phyloP scores from a whole-genome alignment of 2,888 invertebrate species.

The Caenorhabditis japonica region DNA sequence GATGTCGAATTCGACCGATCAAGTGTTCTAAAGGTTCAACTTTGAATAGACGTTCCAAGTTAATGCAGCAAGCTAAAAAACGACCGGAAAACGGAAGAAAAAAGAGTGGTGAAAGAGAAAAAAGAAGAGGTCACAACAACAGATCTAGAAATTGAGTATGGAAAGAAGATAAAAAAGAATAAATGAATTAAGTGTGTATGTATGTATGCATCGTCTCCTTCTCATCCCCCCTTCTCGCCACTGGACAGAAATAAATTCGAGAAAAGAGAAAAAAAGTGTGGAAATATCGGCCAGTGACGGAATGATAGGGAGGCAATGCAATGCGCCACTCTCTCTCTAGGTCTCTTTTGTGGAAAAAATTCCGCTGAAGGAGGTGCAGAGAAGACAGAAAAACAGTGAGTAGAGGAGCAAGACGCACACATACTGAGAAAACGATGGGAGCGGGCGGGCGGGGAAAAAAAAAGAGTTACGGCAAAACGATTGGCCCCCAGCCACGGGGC shows the following conservation, averaged over 20 bases:
- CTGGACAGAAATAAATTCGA: neutral
- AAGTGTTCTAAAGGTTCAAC: too few species aligned
- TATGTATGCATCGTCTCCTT: conserved; percentile 14
- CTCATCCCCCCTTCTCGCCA: too few species aligned
- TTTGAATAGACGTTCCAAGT: too few species aligned
- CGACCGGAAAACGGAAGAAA: neutral
- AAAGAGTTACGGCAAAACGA: conserved; percentile 39
- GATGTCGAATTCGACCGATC: too few species aligned
- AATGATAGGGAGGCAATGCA: conserved; percentile 32
- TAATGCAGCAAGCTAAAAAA: too few species aligned
- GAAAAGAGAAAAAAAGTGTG: conserved; percentile 5
- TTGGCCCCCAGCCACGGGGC: conserved; percentile 22
- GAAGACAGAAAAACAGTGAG: conserved; percentile 7
- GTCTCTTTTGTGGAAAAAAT: conserved; percentile 24
- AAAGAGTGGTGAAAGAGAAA: neutral
- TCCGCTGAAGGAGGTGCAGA: neutral
- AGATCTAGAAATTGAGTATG: conserved; percentile 12
- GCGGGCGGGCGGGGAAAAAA: conserved; percentile 1
- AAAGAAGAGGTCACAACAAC: too few species aligned
- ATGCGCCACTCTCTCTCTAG: neutral
- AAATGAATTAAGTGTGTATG: conserved; percentile 35
- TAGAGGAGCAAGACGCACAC: conserved; percentile 15
- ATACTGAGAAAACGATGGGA: conserved; percentile 1
- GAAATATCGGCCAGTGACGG: conserved; percentile 16
- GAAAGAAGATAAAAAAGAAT: conserved; percentile 14